Percentiles rank a stretch among this genome's conserved stretches.
phyloP scores from a whole-genome alignment of 2,888 invertebrate genomes.

The Hybos culiciformis region DNA sequence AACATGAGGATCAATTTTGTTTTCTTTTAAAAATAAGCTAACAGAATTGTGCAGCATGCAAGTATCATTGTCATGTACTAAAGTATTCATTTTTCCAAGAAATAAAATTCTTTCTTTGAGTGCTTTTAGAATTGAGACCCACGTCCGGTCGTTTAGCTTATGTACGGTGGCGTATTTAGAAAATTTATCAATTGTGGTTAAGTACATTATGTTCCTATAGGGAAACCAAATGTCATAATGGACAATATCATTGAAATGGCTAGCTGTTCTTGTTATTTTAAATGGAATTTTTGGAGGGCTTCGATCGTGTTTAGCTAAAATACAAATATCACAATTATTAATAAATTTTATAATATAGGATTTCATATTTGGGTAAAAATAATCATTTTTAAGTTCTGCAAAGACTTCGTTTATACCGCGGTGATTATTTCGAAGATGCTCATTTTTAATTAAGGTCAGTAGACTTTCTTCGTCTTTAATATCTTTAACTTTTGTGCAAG shows the following conservation, averaged over 20 bases:
- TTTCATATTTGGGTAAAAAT: conserved; percentile 1
- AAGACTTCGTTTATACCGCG: conserved; percentile 4
- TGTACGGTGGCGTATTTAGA: conserved; percentile 2
- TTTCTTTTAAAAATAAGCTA: conserved; percentile 3
- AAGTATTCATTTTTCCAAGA: too few species aligned
- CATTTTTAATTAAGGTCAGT: background rate
- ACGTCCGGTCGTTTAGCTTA: background rate
- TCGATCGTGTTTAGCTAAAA: conserved; percentile 5
- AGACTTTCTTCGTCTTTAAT: background rate
- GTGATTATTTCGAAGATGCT: conserved; percentile 1
- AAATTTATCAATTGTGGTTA: conserved; percentile 4
- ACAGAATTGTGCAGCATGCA: too few species aligned
- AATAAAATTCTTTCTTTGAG: conserved; percentile 7
- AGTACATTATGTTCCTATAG: conserved; percentile 3
- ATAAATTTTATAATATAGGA: background rate
- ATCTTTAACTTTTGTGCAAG: conserved; percentile 2
- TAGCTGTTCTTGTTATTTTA: background rate
- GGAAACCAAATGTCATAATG: conserved; percentile 4
- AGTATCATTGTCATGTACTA: too few species aligned
- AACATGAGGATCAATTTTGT: background rate
- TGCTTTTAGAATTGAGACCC: conserved; percentile 5
- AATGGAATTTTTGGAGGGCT: conserved; percentile 1
- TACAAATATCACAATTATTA: conserved; percentile 2
- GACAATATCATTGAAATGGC: conserved; percentile 1
- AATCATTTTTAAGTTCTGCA: background rate